A percentile compares a stretch with the other conserved stretches of the same genome.
Evolutionary conservation across 2,113 vertebrate species (phyloP).

Genomic region (Pampusana beccarii): DNA sequence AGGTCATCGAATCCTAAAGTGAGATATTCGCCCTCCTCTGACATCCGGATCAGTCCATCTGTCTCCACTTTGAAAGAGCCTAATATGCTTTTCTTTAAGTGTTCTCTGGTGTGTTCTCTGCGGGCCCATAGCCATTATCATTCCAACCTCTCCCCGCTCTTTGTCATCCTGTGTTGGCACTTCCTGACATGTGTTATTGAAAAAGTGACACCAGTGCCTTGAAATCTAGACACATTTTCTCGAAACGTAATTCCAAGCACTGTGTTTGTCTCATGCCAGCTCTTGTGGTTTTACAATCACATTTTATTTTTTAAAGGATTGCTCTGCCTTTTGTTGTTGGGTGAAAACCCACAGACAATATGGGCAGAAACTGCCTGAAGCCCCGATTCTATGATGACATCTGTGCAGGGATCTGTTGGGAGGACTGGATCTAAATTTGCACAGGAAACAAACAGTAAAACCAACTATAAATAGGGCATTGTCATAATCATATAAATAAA

Average conservation of each 20-base stretch:
- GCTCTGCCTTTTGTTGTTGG: conserved; percentile 66
- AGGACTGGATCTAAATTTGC: conserved; percentile 58
- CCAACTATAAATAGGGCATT: conserved; percentile 55
- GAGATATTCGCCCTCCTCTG: conserved; percentile 67
- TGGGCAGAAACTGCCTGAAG: conserved; percentile 50
- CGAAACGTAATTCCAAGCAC: conserved; percentile 55
- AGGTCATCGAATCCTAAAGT: conserved; percentile 70
- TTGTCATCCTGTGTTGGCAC: conserved; percentile 70
- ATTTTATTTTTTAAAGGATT: conserved; percentile 61
- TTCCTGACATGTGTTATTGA: conserved; percentile 71
- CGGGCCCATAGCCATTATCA: conserved; percentile 68
- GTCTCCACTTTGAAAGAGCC: conserved; percentile 66
- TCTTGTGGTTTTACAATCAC: conserved; percentile 50
- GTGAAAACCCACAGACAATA: conserved; percentile 67
- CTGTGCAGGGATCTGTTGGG: conserved; percentile 46
- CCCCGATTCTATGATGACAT: conserved; percentile 56
- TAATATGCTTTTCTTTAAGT: conserved; percentile 69
- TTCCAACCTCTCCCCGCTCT: conserved; percentile 67
- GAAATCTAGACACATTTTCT: conserved; percentile 71
- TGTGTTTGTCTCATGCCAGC: conserved; percentile 56
- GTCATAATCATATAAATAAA: conserved; percentile 29
- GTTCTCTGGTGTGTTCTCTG: conserved; percentile 65
- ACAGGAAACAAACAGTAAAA: conserved; percentile 58
- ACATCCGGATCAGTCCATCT: conserved; percentile 69
- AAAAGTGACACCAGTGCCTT: conserved; percentile 68